Evolutionary conservation across 2,113 vertebrate genomes (phyloP).

Genomic region (Monarcha castaneiventris): DNA sequence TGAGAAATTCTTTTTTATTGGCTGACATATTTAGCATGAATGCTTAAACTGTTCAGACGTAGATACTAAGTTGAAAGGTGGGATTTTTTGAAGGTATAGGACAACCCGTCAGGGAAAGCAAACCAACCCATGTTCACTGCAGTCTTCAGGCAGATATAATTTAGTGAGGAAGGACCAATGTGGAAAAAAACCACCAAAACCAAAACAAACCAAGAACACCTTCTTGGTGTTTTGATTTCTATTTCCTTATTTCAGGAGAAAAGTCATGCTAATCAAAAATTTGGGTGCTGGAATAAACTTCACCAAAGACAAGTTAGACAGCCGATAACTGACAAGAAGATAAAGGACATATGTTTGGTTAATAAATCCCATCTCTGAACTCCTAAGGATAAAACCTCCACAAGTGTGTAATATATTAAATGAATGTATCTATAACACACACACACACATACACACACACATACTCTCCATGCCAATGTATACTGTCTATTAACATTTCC

Average conservation of each 20-base stretch:
- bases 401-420: background rate
- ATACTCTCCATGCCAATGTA: background rate
- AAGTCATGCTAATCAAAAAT: background rate
- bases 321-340: background rate
- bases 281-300: background rate
- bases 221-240: background rate
- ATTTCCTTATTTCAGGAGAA: background rate
- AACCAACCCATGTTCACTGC: background rate
- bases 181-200: background rate
- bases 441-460: too few species aligned
- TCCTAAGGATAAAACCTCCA: background rate
- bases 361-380: background rate
- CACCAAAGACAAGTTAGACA: background rate
- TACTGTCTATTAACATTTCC: background rate
- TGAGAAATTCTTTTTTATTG: background rate
- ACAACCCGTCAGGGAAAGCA: background rate
- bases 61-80: accelerated
- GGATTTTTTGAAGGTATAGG: background rate
- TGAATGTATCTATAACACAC: background rate
- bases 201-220: background rate
- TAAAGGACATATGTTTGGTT: background rate
- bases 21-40: background rate
- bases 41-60: background rate
- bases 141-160: background rate
- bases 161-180: accelerated